Conservation (phyloP, 2,113 vertebrate species). For the Vulpes vulpes region DNA sequence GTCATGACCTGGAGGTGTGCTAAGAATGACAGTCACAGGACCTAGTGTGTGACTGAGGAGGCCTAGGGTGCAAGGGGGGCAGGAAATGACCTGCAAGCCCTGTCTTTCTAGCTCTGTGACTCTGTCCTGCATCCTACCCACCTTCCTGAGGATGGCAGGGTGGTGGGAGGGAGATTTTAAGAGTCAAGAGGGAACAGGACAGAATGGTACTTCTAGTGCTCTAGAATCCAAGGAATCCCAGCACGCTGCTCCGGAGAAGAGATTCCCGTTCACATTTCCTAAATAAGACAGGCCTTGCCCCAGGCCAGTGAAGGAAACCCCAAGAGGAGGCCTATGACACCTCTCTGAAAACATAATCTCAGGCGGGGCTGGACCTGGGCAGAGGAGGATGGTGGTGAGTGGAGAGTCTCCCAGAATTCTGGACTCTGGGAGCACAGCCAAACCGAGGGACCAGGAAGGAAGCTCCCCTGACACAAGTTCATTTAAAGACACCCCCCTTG, state of each 20-base stretch:
- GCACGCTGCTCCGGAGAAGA: not conserved
- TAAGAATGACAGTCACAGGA: not conserved
- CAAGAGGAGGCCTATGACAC: not conserved
- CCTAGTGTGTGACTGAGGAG: not conserved
- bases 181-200: not conserved
- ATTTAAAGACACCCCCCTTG: not conserved
- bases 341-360: not conserved
- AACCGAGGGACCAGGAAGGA: not conserved
- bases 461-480: not conserved
- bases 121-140: not conserved
- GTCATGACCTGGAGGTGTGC: not conserved
- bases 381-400: not conserved
- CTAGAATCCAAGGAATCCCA: not conserved
- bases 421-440: not conserved
- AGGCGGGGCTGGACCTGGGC: not conserved
- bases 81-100: not conserved
- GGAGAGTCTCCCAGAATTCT: not conserved
- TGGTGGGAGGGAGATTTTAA: not conserved
- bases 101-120: not conserved
- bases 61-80: too few species aligned
- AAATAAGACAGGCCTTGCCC: not conserved
- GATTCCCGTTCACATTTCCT: not conserved
- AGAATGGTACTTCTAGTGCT: not conserved
- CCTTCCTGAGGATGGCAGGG: not conserved
- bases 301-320: not conserved